Evolutionary conservation across 2,888 invertebrate species (phyloP), one percentile per base, ranked within the genome.

Genomic region (Microctonus brassicae): DNA sequence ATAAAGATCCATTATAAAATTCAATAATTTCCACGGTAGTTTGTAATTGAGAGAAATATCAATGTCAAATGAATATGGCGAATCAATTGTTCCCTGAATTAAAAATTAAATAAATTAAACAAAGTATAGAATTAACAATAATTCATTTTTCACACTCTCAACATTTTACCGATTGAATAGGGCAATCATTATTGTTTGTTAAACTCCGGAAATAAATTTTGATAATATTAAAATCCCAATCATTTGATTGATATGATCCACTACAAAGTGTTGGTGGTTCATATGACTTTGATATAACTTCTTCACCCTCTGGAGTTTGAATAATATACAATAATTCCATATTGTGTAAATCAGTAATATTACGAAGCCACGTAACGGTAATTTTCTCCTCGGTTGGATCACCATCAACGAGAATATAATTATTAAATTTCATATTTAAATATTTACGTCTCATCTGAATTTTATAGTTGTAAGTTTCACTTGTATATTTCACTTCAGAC

Each of bases 211-310:
- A 70, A 58, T 73, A 70, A 72, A 76, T 76, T 69, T 73, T 71
- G 67, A 76, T 70, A 68, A 75, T 72, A 65, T 72, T 75, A 33
- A 60, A 63, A 62, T 75, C 75, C 73, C 76, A 70, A 58, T 69
- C 52, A 73, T 73, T 66, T 62, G 73, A 63, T 42, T 65, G 75
- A 65, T 65, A 69, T 69, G 70, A 69, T 47, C 34, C 58, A 42
- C 58, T 58, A 36, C 69, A 69, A 22, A 65, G 53, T 53, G 65
- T 58, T 39, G 68, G 68, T 20, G 64, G 60, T 62, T 70, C 42
- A 63, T 70, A 64, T 61, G 53, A 72, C 62, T 73, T 73, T 63
- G 70, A 26, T 24, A 70, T 70, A 36, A 74, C 72, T 70, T 72
- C 60, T 22, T 64, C 11, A 24, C 68, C 75, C 11, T 74, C 66